Base-by-base conservation (phyloP, 2,888 invertebrate species). In the Parapristionchus giblindavisi region DNA sequence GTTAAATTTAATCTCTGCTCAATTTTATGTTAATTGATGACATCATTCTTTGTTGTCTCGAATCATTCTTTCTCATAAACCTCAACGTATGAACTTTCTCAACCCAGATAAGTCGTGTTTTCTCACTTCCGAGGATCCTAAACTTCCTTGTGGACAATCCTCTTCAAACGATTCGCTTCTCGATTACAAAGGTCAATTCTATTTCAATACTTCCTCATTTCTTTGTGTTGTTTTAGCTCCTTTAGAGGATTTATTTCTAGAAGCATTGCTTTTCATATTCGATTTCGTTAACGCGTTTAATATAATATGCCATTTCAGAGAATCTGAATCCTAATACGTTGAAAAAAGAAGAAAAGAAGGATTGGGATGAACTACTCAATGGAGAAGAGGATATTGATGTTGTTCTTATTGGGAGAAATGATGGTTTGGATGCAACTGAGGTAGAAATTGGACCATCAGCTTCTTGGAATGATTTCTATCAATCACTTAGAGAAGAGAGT, bases 381-480 rank as follows among this genome's bases (percentile, higher is more conserved):
- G 32, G 51, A 51, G 48, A 66, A 32, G 48, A 66, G 29, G 3
- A 8, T 2, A n/a, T 34, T 11, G 11, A 48, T 17, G 11, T 43
- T 4, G 27, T 27, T 11, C 3, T 51, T 24, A n/a, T n/a, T n/a
- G n/a, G n/a, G n/a, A n/a, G n/a, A n/a, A 34, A 66, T 51, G 51
- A 29, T 66, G 8, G 17, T 29, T n/a, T 51, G 17, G 51, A 38
- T 21, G 5, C n/a, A 38, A 24, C 40, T n/a, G 51, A 71, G 17
- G 36, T 40, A 14, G 71, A 72, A 24, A 60, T 72, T 29, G 72
- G 48, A 8, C 72, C 72, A 6, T 72, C 72, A 29, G 60, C 40
- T 1, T 72, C 72, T 2, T 72, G 72, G 72, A 72, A 60, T n/a
- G 72, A 72, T 5, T 72, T 72, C 27, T 72, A 72, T 43, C 72